phyloP scores from a whole-genome alignment of 30 jellyfish, hydroid and myxozoan species.

The Euphysa ruthae region DNA sequence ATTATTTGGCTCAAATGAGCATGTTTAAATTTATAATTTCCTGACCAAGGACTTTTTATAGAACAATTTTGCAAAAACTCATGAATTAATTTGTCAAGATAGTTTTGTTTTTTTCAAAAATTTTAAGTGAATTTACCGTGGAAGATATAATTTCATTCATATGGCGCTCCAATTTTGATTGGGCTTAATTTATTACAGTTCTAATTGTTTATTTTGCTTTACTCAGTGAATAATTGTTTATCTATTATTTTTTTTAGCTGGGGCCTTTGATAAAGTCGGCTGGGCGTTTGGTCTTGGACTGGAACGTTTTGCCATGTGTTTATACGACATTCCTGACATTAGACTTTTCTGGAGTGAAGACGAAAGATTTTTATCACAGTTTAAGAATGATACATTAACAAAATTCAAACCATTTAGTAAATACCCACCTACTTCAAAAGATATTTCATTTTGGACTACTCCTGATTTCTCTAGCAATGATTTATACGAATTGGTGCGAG shows the following conservation, averaged over 20 bases:
- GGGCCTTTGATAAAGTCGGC: conserved; percentile 84
- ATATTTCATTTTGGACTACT: conserved; percentile 86
- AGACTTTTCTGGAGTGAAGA: conserved; percentile 99
- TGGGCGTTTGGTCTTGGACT: conserved; percentile 99
- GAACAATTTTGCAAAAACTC: too few species aligned
- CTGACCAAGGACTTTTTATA: too few species aligned
- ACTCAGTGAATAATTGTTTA: not conserved
- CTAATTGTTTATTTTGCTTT: too few species aligned
- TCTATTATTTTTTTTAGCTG: conserved; percentile 54
- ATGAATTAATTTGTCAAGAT: too few species aligned
- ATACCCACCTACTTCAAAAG: conserved; percentile 92
- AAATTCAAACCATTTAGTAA: conserved; percentile 89
- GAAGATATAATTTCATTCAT: too few species aligned
- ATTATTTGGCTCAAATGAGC: too few species aligned
- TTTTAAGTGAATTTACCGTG: too few species aligned
- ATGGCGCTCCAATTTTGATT: too few species aligned
- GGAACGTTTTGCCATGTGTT: conserved; percentile 91
- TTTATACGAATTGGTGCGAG: conserved; percentile 75
- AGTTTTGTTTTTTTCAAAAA: too few species aligned
- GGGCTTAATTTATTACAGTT: too few species aligned
- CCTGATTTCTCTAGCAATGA: conserved; percentile 54
- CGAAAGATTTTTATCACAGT: conserved; percentile 76
- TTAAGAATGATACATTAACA: conserved; percentile 23
- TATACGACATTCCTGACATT: conserved; percentile 88
- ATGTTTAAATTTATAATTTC: too few species aligned